Evolutionary conservation across 2,797 vertebrate genomes (phyloP), one percentile per base, ranked within the genome.

Genomic region (Thalassophryne amazonica): DNA sequence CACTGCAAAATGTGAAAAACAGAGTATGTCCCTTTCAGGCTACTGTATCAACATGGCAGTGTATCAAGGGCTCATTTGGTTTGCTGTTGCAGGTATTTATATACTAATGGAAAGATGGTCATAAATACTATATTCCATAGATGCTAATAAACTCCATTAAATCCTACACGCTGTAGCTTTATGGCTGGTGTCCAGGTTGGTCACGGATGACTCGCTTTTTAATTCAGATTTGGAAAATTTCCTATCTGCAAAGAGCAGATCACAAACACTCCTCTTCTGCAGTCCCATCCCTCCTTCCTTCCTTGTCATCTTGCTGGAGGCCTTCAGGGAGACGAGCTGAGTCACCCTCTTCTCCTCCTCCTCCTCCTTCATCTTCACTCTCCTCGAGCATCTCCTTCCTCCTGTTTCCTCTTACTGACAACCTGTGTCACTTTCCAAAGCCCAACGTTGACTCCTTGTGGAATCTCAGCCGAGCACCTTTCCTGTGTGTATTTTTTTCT

Each of bases 251-350:
- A 50, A 22, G 33, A 56, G 39, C 50, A 22, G 27, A 30, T 48
- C 39, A 21, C 10, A 17, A 63, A 23, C 27, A n/a, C 31, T 34
- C 41, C 16, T 56, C 53, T 39, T 55, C 34, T 39, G 57, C 20
- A 23, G 40, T 35, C 51, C 20, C 52, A 10, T 40, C 37, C 42
- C 42, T 51, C 63, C 64, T 42, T 45, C 61, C 34, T 62, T 41
- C 11, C 21, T 15, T 43, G 29, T 58, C 29, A 38, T 66, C 25
- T 28, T 58, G 53, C 45, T 34, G 4, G 34, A 69, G 60, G 50
- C 65, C 69, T 72, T 69, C 11, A 32, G 59, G 74, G 60, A 77
- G 41, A 64, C 57, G 63, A 61, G 72, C 73, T 76, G 72, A 77
- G 52, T 75, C 79, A 62, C 45, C 39, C 48, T 78, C 57, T 69